Conservation (phyloP, 2,113 vertebrate species). For the Pomatostomus ruficeps region DNA sequence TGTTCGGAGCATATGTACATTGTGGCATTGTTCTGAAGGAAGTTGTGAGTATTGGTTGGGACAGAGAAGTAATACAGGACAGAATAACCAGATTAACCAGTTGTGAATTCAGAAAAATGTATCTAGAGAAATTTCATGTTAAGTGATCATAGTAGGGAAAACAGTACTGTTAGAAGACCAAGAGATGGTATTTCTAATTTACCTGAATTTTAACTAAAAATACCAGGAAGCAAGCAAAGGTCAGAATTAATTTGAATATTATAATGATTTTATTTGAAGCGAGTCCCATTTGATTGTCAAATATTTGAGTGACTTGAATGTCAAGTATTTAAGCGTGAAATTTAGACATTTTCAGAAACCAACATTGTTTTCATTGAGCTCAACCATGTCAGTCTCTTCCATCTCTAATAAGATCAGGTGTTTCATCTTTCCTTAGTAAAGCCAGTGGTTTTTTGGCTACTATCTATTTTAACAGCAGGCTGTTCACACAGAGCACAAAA, state of each 20-base stretch:
- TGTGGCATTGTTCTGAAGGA: background rate
- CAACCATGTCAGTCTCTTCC: background rate
- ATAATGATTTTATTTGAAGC: background rate
- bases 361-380: background rate
- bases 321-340: background rate
- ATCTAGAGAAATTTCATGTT: background rate
- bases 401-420: background rate
- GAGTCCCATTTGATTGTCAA: background rate
- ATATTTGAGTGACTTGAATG: background rate
- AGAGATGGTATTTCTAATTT: background rate
- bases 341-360: background rate
- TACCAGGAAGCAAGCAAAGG: background rate
- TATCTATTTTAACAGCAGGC: background rate
- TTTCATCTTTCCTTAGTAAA: background rate
- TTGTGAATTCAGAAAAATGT: background rate
- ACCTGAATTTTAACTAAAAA: background rate
- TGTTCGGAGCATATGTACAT: background rate
- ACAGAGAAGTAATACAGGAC: background rate
- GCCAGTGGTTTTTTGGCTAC: background rate
- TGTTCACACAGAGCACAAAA: constrained; percentile 7
- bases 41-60: background rate
- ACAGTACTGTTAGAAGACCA: background rate
- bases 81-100: background rate
- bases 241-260: background rate
- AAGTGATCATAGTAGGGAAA: background rate